Evolutionary conservation across 2,888 invertebrate genomes (phyloP).

Genomic region (Morpho achilles): DNA sequence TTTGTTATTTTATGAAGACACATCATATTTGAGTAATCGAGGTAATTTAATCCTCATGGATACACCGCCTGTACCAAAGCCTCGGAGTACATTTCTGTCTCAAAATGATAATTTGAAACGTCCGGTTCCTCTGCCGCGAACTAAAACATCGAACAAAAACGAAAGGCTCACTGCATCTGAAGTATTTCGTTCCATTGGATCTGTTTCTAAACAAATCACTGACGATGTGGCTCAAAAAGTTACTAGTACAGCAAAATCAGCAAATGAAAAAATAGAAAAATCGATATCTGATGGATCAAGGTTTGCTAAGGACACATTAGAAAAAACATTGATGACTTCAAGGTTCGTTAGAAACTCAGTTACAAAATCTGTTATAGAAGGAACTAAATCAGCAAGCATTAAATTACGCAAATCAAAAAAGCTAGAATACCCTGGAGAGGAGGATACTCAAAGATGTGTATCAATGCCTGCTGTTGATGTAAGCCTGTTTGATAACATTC

Average conservation of each 20-base stretch:
- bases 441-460: conserved; percentile 63
- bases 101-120: conserved; percentile 52
- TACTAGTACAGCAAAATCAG: conserved; percentile 56
- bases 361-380: conserved; percentile 81
- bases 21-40: conserved; percentile 7
- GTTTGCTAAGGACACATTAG: conserved; percentile 67
- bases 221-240: conserved; percentile 78
- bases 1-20: conserved; percentile 11
- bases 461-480: conserved; percentile 79
- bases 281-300: conserved; percentile 59
- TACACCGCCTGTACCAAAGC: conserved; percentile 67
- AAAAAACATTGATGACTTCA: conserved; percentile 68
- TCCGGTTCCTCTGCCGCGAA: conserved; percentile 78
- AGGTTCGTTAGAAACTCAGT: conserved; percentile 74
- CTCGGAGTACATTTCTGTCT: conserved; percentile 46
- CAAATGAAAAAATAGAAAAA: conserved; percentile 62
- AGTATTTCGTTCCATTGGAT: conserved; percentile 69
- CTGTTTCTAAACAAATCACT: conserved; percentile 77
- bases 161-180: conserved; percentile 62
- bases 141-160: conserved; percentile 44
- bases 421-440: conserved; percentile 37
- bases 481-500: conserved; percentile 81
- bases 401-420: conserved; percentile 56
- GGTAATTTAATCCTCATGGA: conserved; percentile 44
- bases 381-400: conserved; percentile 79